Evolutionary conservation across 2,113 vertebrate genomes (phyloP).

Genomic region (Misgurnus anguillicaudatus): DNA sequence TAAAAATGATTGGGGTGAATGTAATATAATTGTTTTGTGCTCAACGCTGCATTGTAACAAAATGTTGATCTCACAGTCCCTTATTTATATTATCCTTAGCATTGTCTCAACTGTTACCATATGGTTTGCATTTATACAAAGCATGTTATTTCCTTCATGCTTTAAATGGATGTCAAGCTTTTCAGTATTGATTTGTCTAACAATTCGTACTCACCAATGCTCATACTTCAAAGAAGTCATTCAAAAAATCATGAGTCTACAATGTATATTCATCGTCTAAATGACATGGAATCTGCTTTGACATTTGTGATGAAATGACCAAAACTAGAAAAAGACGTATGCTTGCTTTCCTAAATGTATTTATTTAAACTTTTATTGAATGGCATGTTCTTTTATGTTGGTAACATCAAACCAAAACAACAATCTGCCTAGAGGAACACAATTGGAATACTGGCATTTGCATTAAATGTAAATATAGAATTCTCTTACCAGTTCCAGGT

Average conservation of each 20-base stretch:
- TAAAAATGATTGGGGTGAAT: no score
- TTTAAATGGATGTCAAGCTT: no score
- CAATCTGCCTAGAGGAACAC: background rate
- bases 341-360: background rate
- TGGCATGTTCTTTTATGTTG: background rate
- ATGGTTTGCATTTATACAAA: no score
- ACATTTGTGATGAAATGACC: background rate
- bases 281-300: background rate
- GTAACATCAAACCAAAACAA: background rate
- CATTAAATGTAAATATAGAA: background rate
- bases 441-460: background rate
- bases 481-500: conserved; percentile 87
- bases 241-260: background rate
- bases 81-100: no score
- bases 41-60: no score
- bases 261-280: background rate
- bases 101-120: no score
- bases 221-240: background rate
- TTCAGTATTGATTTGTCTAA: background rate
- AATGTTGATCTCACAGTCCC: no score
- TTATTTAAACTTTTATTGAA: background rate
- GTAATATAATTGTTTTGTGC: no score
- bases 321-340: background rate
- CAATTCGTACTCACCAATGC: background rate
- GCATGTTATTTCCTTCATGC: no score